Evolutionary conservation across 1,140 invertebrate species (phyloP), one percentile per base, ranked within the genome.

Genomic region (Drosophila triauraria): DNA sequence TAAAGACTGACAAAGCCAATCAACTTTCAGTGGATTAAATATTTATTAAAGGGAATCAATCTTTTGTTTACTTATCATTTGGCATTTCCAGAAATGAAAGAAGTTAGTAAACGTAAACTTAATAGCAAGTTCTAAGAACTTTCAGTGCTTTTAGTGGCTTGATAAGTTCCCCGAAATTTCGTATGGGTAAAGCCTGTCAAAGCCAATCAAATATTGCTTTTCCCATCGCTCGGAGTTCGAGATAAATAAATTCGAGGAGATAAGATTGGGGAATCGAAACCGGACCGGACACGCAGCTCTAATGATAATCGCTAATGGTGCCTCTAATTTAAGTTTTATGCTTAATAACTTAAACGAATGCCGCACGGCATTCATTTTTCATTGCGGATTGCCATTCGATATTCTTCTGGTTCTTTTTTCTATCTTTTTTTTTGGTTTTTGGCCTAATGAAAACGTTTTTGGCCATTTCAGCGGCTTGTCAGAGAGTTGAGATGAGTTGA

Each of bases 371-470:
- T 86, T 86, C 75, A 82, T 79, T 79, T 72, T 82, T 75, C 78
- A 75, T 72, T 30, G 48, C 32, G 32, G 32, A 30, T 47, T 56
- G 23, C 12, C 12, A 23, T n/a, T 23, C n/a, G 9, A 53, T 12
- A 53, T 8, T 75, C 69, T 75, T 76, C 58, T 65, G 71, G 61
- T 60, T 53, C 54, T 67, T 30, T 32, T 57, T 43, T 9, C 20
- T 20, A 20, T 20, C 20, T 20, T 25, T 8, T 40, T 25, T 8
- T 40, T 38, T 38, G 8, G 13, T 61, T 50, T 44, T 74, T 81
- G 78, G 72, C 78, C 79, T 83, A 86, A 86, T 86, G 80, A 79
- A 82, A 86, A 87, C 83, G 83, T 88, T 87, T 79, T 82, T 67
- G 68, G 79, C 79, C 64, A 63, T 87, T 82, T 88, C 83, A 83